Conservation (phyloP, 2,888 invertebrate genomes). For the Salpingus planirostris region DNA sequence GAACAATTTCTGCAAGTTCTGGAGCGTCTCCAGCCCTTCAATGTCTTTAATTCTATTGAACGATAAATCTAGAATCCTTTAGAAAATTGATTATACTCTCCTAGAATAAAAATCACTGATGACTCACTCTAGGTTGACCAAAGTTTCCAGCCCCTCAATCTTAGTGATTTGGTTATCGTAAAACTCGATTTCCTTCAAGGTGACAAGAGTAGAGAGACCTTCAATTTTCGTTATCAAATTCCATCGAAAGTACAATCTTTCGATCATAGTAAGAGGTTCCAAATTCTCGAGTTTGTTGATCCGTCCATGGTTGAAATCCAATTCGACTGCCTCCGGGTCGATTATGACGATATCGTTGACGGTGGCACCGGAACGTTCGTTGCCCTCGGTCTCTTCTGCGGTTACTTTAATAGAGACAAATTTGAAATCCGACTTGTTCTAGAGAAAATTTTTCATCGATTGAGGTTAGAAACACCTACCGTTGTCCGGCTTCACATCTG, state of each 20-base stretch:
- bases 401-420: too few relatives aligned
- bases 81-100: too few relatives aligned
- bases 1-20: conserved; percentile 73
- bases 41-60: conserved; percentile 90
- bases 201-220: conserved; percentile 66
- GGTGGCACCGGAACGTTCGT: too few relatives aligned
- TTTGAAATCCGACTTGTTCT: too few relatives aligned
- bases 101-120: background rate
- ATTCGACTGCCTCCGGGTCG: conserved; percentile 56
- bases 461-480: too few relatives aligned
- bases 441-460: too few relatives aligned
- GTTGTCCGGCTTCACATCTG: too few relatives aligned
- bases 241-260: conserved; percentile 83
- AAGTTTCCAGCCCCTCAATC: conserved; percentile 80
- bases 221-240: conserved; percentile 93
- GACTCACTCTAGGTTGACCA: conserved; percentile 82
- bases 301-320: conserved; percentile 87
- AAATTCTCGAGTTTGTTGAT: conserved; percentile 78
- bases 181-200: conserved; percentile 80
- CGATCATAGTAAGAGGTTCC: conserved; percentile 64
- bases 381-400: too few relatives aligned
- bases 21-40: conserved; percentile 66
- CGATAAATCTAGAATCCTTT: conserved; percentile 82
- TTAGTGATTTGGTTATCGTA: conserved; percentile 94
- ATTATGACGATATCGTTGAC: conserved; percentile 56